Evolutionary conservation across 2,797 vertebrate species (phyloP).

Genomic region (Eulemur albifrons): DNA sequence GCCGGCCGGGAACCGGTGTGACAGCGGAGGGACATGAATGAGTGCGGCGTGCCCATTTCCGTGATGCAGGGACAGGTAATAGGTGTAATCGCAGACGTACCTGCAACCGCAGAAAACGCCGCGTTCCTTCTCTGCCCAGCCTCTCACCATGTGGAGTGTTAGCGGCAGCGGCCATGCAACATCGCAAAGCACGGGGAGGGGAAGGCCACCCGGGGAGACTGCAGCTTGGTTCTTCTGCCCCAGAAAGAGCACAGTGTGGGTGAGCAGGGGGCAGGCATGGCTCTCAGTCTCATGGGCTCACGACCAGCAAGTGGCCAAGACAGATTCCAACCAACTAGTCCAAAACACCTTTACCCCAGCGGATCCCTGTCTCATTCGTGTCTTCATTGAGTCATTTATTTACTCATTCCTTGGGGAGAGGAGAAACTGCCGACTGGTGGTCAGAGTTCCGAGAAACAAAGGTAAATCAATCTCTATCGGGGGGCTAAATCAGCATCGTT

Average conservation of each 20-base stretch:
- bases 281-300: not conserved
- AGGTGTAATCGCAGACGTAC: slow-evolving; percentile 85
- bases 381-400: not conserved
- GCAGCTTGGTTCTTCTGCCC: not conserved
- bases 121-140: not conserved
- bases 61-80: slow-evolving; percentile 87
- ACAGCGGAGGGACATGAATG: slow-evolving; percentile 87
- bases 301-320: not conserved
- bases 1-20: slow-evolving; percentile 75
- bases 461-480: not conserved
- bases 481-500: not conserved
- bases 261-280: not conserved
- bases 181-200: not conserved
- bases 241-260: not conserved
- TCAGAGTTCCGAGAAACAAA: not conserved
- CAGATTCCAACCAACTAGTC: not conserved
- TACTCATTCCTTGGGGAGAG: not conserved
- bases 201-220: not conserved
- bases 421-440: not conserved
- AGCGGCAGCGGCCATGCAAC: accelerated
- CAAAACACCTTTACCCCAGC: not conserved
- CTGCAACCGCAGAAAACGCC: not conserved
- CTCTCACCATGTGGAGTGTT: not conserved
- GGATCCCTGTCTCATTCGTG: not conserved
- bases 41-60: slow-evolving; percentile 85